These are phyloP conservation scores for Oligia strigilis DNA, from an alignment of 2,888 invertebrate genomes.

Conservation along the genomic window DNA sequence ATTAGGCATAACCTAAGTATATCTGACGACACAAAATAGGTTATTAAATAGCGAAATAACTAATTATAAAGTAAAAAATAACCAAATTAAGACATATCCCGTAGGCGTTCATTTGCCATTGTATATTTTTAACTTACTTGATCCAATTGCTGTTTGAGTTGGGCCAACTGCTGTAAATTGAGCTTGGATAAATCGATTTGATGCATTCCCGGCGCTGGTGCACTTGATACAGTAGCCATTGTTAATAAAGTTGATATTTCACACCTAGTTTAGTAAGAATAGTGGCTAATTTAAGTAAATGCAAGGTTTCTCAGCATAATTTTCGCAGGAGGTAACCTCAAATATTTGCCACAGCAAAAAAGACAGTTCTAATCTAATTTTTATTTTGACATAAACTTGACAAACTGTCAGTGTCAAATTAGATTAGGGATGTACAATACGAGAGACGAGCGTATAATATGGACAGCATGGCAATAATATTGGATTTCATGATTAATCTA, in stretches of 20 bases:
- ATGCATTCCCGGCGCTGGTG: constrained; percentile 92
- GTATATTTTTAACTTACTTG: constrained; percentile 89
- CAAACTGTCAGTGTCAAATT: constrained; percentile 15
- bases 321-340: constrained; percentile 63
- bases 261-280: constrained; percentile 47
- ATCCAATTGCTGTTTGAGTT: constrained; percentile 96
- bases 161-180: constrained; percentile 94
- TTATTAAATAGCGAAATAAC: not conserved
- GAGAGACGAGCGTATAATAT: too few relatives aligned
- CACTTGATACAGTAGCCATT: constrained; percentile 92
- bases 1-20: not conserved
- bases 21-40: not conserved
- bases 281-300: constrained; percentile 35
- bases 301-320: constrained; percentile 50
- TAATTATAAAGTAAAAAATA: not conserved
- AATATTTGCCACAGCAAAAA: constrained; percentile 31
- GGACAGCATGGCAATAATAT: too few relatives aligned
- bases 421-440: not conserved
- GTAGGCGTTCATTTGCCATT: not conserved
- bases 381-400: constrained; percentile 5
- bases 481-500: too few relatives aligned
- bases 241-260: constrained; percentile 61
- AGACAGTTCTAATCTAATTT: constrained; percentile 9
- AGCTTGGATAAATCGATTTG: constrained; percentile 95
- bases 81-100: not conserved